Evolutionary conservation across 1,140 invertebrate species (phyloP).

Genomic region (Leptonema lineaticorne): DNA sequence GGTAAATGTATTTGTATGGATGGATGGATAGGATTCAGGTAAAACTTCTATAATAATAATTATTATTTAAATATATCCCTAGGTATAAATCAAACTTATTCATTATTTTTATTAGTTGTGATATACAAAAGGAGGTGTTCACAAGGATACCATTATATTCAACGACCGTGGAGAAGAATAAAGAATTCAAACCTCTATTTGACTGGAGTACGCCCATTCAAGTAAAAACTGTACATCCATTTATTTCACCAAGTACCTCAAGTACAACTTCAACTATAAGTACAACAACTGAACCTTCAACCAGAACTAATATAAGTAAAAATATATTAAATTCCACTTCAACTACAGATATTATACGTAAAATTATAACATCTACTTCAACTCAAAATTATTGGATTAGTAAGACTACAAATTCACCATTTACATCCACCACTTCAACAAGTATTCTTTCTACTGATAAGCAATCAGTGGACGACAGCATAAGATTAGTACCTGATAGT

Average conservation of each 20-base stretch:
- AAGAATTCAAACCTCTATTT: constrained; percentile 32
- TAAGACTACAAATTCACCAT: not conserved
- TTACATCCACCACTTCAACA: not conserved
- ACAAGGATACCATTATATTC: constrained; percentile 10
- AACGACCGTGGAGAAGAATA: constrained; percentile 2
- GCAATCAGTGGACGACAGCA: too few species aligned
- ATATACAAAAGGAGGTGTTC: constrained; percentile 29
- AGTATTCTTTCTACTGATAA: not conserved
- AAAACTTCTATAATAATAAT: not conserved
- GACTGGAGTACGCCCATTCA: constrained; percentile 37
- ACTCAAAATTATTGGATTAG: not conserved
- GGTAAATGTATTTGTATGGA: constrained; percentile 38
- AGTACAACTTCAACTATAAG: not conserved
- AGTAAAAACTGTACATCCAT: not conserved
- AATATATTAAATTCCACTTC: not conserved
- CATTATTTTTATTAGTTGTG: constrained; percentile 35
- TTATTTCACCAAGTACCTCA: too few species aligned
- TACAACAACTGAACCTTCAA: not conserved
- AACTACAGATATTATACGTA: not conserved
- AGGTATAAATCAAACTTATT: not conserved
- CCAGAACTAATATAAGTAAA: constrained; percentile 19
- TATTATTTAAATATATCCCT: not conserved
- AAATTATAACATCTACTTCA: not conserved
- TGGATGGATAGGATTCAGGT: constrained; percentile 38
- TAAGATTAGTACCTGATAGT: too few species aligned